Percentiles rank a stretch among this genome's conserved stretches.
phyloP scores from a whole-genome alignment of 2,797 vertebrate genomes.

The Coranthus polyacanthus region DNA sequence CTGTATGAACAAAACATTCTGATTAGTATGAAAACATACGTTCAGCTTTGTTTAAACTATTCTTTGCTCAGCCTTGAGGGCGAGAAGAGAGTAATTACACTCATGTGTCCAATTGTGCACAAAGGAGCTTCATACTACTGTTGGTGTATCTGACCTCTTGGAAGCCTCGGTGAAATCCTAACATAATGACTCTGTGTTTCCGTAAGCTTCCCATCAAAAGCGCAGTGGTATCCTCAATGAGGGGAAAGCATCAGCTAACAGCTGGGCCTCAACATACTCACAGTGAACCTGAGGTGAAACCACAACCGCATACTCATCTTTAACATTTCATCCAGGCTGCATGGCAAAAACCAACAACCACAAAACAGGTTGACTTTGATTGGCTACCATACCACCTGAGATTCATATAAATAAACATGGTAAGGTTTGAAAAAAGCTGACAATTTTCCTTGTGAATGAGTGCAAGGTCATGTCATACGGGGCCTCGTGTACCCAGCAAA shows the following conservation, averaged over 20 bases:
- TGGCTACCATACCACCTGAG: slow-evolving; percentile 67
- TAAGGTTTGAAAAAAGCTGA: slow-evolving; percentile 43
- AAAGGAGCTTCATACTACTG: slow-evolving; percentile 29
- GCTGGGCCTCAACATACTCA: slow-evolving; percentile 70
- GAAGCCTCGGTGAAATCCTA: slow-evolving; percentile 45
- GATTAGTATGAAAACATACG: slow-evolving; percentile 27
- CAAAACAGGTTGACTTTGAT: slow-evolving; percentile 76
- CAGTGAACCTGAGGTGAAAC: slow-evolving; percentile 78
- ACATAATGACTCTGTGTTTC: slow-evolving; percentile 67
- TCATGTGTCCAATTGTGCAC: slow-evolving; percentile 20
- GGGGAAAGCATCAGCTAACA: slow-evolving; percentile 72
- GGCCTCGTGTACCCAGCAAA: slow-evolving; percentile 28
- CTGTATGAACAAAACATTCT: slow-evolving; percentile 23
- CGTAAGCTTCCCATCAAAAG: slow-evolving; percentile 64
- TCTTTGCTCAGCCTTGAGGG: slow-evolving; percentile 33
- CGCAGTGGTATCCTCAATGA: slow-evolving; percentile 55
- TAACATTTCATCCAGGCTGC: slow-evolving; percentile 64
- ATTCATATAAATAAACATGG: slow-evolving; percentile 66
- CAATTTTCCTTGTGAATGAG: slow-evolving; percentile 39
- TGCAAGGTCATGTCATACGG: slow-evolving; percentile 61
- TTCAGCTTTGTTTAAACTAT: slow-evolving; percentile 37
- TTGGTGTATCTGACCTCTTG: slow-evolving; percentile 55
- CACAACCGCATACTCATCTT: slow-evolving; percentile 78
- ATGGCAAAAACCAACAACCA: slow-evolving; percentile 58
- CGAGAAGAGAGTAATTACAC: slow-evolving; percentile 42